phyloP scores from a whole-genome alignment of 2,888 invertebrate genomes.

The Theodoxus fluviatilis region DNA sequence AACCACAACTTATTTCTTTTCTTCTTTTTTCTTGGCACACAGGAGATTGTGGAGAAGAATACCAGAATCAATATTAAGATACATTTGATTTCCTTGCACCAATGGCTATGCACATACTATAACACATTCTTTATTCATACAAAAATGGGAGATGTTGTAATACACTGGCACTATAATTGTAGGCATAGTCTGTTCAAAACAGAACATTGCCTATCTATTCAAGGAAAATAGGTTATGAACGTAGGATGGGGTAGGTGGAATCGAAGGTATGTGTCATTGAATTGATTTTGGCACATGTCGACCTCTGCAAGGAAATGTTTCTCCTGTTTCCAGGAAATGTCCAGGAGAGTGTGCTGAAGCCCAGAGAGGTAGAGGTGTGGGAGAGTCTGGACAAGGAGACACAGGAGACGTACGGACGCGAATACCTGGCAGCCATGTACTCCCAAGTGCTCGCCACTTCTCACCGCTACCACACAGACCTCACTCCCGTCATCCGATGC shows the following conservation, averaged over 20 bases:
- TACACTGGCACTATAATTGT: neutral
- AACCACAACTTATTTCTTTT: neutral
- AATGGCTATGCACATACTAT: neutral
- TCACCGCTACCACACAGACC: constrained; percentile 48
- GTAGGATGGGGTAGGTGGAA: no score
- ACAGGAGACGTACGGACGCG: constrained; percentile 48
- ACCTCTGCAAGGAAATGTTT: no score
- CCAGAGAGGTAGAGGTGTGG: constrained; percentile 55
- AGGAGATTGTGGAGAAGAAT: constrained; percentile 4
- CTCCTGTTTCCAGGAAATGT: constrained; percentile 43
- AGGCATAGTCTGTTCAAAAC: neutral
- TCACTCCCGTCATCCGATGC: constrained; percentile 57
- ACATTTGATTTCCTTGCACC: no score
- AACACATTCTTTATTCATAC: neutral
- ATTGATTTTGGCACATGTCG: no score
- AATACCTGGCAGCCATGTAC: constrained; percentile 53
- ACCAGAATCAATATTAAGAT: no score
- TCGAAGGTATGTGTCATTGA: no score
- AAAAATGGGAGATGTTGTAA: neutral
- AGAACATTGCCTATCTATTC: no score
- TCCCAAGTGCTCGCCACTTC: constrained; percentile 40
- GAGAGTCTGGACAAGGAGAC: constrained; percentile 47
- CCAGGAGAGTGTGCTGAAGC: constrained; percentile 41
- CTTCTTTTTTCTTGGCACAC: neutral
- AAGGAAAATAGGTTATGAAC: no score